A percentile compares a stretch with the other conserved stretches of the same genome.
phyloP scores from a whole-genome alignment of 2,888 invertebrate species.

The Aricia artaxerxes region DNA sequence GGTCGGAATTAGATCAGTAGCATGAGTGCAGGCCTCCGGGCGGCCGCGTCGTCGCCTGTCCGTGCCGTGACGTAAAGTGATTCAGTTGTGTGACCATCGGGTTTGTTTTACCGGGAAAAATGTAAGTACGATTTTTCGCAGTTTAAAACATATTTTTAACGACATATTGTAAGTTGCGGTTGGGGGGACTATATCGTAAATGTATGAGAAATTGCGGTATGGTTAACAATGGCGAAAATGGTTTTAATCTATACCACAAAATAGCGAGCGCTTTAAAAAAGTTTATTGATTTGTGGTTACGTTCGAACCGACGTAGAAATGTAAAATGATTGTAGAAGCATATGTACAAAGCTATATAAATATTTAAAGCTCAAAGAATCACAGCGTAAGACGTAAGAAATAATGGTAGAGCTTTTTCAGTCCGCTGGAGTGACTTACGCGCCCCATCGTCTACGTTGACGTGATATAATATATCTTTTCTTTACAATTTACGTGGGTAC shows the following conservation, averaged over 20 bases:
- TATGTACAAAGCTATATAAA: not conserved
- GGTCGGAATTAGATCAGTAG: conserved; percentile 76
- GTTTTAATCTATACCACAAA: conserved; percentile 30
- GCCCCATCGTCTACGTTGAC: not conserved
- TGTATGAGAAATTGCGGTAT: conserved; percentile 35
- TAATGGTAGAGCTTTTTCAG: conserved; percentile 25
- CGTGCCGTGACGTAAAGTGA: conserved; percentile 45
- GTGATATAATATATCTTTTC: conserved; percentile 6
- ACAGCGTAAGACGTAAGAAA: conserved; percentile 2
- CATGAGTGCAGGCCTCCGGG: conserved; percentile 56
- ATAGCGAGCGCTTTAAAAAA: not conserved
- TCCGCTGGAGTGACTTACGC: not conserved
- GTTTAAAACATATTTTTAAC: conserved; percentile 49
- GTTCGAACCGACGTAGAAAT: not conserved
- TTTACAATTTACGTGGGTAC: not conserved
- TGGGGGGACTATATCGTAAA: conserved; percentile 48
- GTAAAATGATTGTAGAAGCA: not conserved
- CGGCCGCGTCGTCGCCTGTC: conserved; percentile 43
- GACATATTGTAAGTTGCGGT: conserved; percentile 50
- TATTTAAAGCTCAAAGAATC: not conserved
- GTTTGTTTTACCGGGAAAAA: conserved; percentile 49
- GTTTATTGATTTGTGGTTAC: conserved; percentile 7
- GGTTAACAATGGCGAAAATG: conserved; percentile 37
- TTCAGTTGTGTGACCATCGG: conserved; percentile 52
- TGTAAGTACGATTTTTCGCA: conserved; percentile 59